A percentile compares a stretch with the other conserved stretches of the same genome.
phyloP scores from a whole-genome alignment of 2,888 invertebrate species.

The Chrysotoxum bicinctum region DNA sequence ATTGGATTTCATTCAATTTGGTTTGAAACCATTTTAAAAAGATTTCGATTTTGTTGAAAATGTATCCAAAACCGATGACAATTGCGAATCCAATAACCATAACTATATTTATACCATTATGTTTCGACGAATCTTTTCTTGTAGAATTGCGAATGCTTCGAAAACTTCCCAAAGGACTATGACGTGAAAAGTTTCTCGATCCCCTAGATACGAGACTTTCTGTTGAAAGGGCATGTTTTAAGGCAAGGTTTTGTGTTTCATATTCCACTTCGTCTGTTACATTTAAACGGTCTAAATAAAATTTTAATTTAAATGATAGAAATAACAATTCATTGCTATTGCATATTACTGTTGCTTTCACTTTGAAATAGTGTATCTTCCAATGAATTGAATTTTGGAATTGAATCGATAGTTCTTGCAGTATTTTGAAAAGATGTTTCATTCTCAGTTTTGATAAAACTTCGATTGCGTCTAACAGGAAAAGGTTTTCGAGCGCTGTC shows the following conservation, averaged over 20 bases:
- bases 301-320: neutral
- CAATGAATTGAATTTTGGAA: slow-evolving; percentile 7
- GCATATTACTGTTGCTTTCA: slow-evolving; percentile 17
- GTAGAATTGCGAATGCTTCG: slow-evolving; percentile 9
- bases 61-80: slow-evolving; percentile 23
- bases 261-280: slow-evolving; percentile 45
- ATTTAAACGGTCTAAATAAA: neutral
- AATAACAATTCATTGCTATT: neutral
- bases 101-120: slow-evolving; percentile 42
- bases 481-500: neutral
- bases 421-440: slow-evolving; percentile 2
- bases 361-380: neutral
- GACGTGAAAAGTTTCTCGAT: slow-evolving; percentile 27
- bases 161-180: slow-evolving; percentile 45
- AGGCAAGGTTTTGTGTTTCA: slow-evolving; percentile 19
- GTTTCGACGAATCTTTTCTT: neutral
- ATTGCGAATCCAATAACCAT: slow-evolving; percentile 56
- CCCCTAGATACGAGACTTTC: slow-evolving; percentile 41
- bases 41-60: slow-evolving; percentile 29
- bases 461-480: neutral
- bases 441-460: slow-evolving; percentile 5
- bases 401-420: neutral
- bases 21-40: slow-evolving; percentile 48
- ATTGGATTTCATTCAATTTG: slow-evolving; percentile 23
- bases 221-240: slow-evolving; percentile 30